Percentiles rank a stretch among this genome's conserved stretches.
These are phyloP conservation scores for Saimiri boliviensis DNA, from an alignment of 2,113 vertebrate genomes.

Conservation along the genomic window DNA sequence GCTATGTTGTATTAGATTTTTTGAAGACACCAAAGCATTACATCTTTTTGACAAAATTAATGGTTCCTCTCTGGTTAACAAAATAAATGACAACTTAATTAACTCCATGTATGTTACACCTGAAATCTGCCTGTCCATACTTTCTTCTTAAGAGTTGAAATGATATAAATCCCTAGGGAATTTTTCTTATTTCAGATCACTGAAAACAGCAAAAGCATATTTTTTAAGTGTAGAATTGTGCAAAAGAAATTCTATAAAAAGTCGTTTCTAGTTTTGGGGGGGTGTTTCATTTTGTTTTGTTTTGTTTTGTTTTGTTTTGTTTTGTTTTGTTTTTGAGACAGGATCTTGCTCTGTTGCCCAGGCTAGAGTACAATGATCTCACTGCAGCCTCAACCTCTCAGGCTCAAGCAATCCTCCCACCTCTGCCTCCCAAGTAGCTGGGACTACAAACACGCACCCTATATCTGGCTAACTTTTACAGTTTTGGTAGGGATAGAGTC, in stretches of 20 bases:
- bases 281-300: too few relatives aligned
- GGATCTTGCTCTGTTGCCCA: too few relatives aligned
- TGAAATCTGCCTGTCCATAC: not conserved
- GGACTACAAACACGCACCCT: too few relatives aligned
- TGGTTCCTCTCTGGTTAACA: slow-evolving; percentile 24
- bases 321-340: not conserved
- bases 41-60: slow-evolving; percentile 34
- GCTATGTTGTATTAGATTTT: not conserved
- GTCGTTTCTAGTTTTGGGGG: not conserved
- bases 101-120: not conserved
- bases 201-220: not conserved
- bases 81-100: slow-evolving; percentile 15
- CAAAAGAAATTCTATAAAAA: not conserved
- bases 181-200: not conserved
- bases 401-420: too few relatives aligned
- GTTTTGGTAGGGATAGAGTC: too few relatives aligned
- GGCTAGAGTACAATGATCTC: too few relatives aligned
- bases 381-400: too few relatives aligned
- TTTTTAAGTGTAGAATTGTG: not conserved
- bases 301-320: not conserved
- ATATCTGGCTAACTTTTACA: too few relatives aligned
- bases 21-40: not conserved
- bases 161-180: not conserved
- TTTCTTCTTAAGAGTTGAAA: slow-evolving; percentile 18
- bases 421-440: too few relatives aligned